phyloP scores from a whole-genome alignment of 2,888 invertebrate genomes.

The Opisthograptis luteolata region DNA sequence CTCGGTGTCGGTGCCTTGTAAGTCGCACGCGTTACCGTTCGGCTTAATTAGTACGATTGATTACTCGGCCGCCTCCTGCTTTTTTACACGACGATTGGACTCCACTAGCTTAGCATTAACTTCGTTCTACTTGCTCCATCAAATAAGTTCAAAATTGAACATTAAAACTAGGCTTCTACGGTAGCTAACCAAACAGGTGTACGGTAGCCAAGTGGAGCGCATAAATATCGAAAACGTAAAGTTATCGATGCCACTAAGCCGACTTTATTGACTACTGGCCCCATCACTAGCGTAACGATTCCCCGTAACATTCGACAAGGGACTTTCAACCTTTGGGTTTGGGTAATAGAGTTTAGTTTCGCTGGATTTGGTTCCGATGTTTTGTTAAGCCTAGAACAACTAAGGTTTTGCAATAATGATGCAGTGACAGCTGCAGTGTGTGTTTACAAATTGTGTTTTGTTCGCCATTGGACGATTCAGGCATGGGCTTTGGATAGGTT shows the following conservation, averaged over 20 bases:
- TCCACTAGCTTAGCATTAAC: too few species aligned
- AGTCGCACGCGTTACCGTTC: too few species aligned
- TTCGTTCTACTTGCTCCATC: too few species aligned
- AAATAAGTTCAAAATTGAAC: too few species aligned
- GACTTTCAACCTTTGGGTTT: constrained; percentile 42
- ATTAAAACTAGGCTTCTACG: constrained; percentile 11
- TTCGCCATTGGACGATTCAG: neutral
- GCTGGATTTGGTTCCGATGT: constrained; percentile 37
- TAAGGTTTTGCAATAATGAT: constrained; percentile 71
- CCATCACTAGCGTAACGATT: constrained; percentile 59
- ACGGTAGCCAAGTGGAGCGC: constrained; percentile 67
- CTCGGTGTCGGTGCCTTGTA: too few species aligned
- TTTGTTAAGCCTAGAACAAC: constrained; percentile 54
- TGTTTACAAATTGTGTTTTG: constrained; percentile 13
- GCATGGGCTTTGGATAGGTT: too few species aligned
- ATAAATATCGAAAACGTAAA: constrained; percentile 78
- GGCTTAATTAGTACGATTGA: too few species aligned
- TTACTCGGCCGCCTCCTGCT: too few species aligned
- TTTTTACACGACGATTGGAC: too few species aligned
- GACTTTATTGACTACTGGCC: constrained; percentile 71
- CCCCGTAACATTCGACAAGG: constrained; percentile 33
- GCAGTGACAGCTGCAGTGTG: constrained; percentile 60
- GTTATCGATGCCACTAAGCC: constrained; percentile 80
- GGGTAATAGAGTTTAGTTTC: constrained; percentile 40
- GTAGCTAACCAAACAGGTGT: constrained; percentile 60